Base-by-base conservation (phyloP, 2,797 vertebrate genomes). In the Gallirallus australis region DNA sequence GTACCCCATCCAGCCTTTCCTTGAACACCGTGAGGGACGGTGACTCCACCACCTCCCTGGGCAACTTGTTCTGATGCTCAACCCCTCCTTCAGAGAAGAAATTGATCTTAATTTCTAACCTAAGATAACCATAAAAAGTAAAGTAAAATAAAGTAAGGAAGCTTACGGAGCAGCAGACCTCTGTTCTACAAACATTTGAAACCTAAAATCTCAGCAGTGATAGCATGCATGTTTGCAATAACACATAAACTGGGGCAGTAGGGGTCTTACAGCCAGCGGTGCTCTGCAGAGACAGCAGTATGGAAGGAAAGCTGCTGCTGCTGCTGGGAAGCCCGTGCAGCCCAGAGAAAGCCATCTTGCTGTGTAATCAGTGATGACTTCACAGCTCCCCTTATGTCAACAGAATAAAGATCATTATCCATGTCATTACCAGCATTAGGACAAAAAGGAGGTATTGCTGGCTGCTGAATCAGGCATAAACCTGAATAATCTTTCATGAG, bases 201-300 rank as follows among this genome's bases (percentile, higher is more conserved):
- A 5, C 17, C 6, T 12, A 12, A 50, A 50, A 33, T 18, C 53
- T 35, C 39, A 40, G 21, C 30, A 59, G 19, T 6, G 9, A 23
- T 2, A 25, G n/a, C 37, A 15, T 2, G 3, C 12, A 30, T 11
- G 5, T 39, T n/a, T 30, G 40, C 13, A n/a, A 37, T 12, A 47
- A 59, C 56, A 28, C 11, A 21, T 3, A 11, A 35, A 24, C 7
- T 0, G 2, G 7, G 24, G 25, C 2, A 2, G 14, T 42, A 2
- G 8, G 3, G 28, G 48, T 56, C 28, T 50, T 11, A 33, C 12
- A 37, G 71, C 7, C 40, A 27, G 33, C 1, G 23, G 42, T 7
- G 17, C 6, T 42, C 40, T 37, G 64, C 39, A 5, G 9, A 28
- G 65, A 31, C 0, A 12, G 52, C 0, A 7, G 7, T 11, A n/a